Conservation (phyloP, 2,888 invertebrate species). For the Tryphoninae sp. region DNA sequence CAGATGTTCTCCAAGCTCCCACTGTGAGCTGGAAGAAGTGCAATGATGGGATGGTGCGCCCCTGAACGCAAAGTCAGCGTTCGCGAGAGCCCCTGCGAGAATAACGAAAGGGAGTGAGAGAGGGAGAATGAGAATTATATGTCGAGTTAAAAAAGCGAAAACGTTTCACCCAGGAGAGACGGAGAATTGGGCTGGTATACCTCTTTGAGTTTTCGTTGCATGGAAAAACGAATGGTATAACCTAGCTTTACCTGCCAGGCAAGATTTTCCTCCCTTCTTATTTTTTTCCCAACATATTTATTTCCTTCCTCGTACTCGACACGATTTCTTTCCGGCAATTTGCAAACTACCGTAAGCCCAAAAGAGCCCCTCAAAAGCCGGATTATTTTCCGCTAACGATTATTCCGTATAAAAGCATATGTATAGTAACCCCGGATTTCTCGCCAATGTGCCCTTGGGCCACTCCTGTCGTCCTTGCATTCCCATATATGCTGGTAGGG, state of each 20-base stretch:
- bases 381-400: conserved; percentile 5
- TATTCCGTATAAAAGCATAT: not conserved
- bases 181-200: conserved; percentile 42
- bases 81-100: conserved; percentile 19
- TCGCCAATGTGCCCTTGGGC: too few relatives aligned
- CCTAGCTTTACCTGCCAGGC: conserved; percentile 25
- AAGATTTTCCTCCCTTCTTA: conserved; percentile 23
- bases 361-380: not conserved
- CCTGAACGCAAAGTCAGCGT: conserved; percentile 45
- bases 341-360: conserved; percentile 1
- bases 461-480: too few relatives aligned
- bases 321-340: conserved; percentile 1
- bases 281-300: conserved; percentile 8
- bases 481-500: too few relatives aligned
- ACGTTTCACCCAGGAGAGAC: conserved; percentile 45
- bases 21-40: conserved; percentile 38
- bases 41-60: not conserved
- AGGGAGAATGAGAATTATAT: conserved; percentile 43
- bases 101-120: conserved; percentile 25
- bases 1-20: conserved; percentile 59
- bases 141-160: conserved; percentile 58
- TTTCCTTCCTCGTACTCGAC: not conserved
- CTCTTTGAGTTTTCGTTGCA: conserved; percentile 51
- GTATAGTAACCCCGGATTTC: not conserved
- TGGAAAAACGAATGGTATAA: conserved; percentile 1